Percentiles rank a stretch among this genome's conserved stretches.
These are phyloP conservation scores for Pogoniulus pusillus DNA, from an alignment of 2,797 vertebrate genomes.

Conservation along the genomic window DNA sequence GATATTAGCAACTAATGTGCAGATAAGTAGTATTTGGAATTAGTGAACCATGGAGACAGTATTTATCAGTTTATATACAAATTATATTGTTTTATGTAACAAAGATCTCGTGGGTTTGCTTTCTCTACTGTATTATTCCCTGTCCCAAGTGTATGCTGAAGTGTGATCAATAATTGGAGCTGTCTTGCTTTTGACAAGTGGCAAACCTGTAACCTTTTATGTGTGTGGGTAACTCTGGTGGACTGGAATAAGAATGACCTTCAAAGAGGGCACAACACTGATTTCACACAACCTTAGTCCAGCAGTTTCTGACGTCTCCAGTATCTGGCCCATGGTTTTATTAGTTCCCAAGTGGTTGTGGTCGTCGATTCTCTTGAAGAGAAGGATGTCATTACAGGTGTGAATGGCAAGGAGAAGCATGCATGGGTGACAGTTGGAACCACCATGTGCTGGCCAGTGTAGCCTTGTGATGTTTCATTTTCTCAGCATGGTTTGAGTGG, in stretches of 20 bases:
- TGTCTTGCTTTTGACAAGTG: conserved; percentile 64
- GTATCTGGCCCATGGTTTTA: conserved; percentile 30
- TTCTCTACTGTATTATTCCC: conserved; percentile 72
- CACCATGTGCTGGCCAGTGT: background rate
- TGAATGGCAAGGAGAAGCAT: background rate
- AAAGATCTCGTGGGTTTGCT: conserved; percentile 74
- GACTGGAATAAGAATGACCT: conserved; percentile 59
- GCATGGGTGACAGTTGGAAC: background rate
- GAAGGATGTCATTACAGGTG: background rate
- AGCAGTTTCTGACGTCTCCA: conserved; percentile 38
- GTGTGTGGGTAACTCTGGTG: conserved; percentile 34
- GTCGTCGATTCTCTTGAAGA: background rate
- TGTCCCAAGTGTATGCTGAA: conserved; percentile 66
- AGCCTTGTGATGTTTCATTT: background rate
- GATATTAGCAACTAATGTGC: conserved; percentile 75
- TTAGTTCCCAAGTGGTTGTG: conserved; percentile 31
- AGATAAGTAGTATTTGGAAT: conserved; percentile 74
- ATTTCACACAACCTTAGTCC: background rate
- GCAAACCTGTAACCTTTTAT: conserved; percentile 68
- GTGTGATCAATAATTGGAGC: conserved; percentile 52
- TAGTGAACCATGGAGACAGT: conserved; percentile 73
- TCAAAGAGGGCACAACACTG: conserved; percentile 20
- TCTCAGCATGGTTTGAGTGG: background rate
- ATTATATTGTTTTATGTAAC: conserved; percentile 75
- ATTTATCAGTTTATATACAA: conserved; percentile 77